A percentile compares a stretch with the other conserved stretches of the same genome.
These are phyloP conservation scores for Anneissia japonica DNA, from an alignment of 35 echinoderm and acorn worm species.

Conservation along the genomic window DNA sequence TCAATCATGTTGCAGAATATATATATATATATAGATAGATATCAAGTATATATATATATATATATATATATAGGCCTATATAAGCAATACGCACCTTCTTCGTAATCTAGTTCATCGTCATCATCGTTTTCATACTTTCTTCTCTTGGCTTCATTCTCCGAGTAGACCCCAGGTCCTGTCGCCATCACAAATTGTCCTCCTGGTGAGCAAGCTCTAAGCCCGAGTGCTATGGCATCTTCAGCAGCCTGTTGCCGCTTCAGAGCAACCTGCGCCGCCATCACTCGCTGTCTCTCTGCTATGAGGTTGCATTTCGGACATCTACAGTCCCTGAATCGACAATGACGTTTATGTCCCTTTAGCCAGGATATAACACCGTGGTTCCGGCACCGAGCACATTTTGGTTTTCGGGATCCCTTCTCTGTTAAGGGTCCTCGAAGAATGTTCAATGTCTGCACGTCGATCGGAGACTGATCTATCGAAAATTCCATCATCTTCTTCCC, in stretches of 20 bases:
- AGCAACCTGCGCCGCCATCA: constrained; percentile 98
- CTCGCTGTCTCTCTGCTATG: constrained; percentile 91
- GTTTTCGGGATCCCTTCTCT: constrained; percentile 91
- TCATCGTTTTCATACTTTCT: constrained; percentile 1
- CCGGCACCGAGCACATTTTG: constrained; percentile 94
- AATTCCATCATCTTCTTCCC: constrained; percentile 40
- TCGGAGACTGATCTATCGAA: constrained; percentile 44
- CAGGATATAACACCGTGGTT: constrained; percentile 98
- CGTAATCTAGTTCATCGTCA: constrained; percentile 2
- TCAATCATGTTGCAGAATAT: too few species aligned
- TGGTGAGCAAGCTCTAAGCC: constrained; percentile 89
- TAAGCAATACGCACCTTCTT: neutral
- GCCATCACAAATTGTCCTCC: constrained; percentile 49
- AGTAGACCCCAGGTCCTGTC: constrained; percentile 36
- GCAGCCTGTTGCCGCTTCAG: constrained; percentile 95
- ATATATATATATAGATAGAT: too few species aligned
- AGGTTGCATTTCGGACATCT: constrained; percentile 94
- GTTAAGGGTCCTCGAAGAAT: constrained; percentile 85
- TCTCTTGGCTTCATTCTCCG: neutral
- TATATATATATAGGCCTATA: too few species aligned
- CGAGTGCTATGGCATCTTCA: constrained; percentile 94
- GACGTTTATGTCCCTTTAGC: constrained; percentile 95
- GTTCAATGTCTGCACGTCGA: constrained; percentile 79
- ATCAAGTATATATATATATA: too few species aligned
- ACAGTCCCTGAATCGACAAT: constrained; percentile 94